These are phyloP conservation scores for Holothuria leucospilota DNA, from an alignment of 53 echinoderm and acorn worm species.

Conservation along the genomic window DNA sequence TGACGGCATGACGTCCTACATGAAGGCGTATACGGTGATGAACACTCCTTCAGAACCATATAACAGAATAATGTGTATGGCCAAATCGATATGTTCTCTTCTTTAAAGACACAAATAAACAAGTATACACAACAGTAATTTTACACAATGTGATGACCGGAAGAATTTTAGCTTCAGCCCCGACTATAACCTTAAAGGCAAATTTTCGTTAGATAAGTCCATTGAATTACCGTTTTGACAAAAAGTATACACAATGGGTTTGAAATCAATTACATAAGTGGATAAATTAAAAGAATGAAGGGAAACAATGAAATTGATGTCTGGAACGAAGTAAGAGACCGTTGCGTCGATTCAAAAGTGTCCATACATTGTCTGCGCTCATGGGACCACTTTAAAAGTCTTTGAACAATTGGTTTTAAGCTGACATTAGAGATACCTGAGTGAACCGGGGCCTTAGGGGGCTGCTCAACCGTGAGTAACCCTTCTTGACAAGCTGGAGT, in stretches of 20 bases:
- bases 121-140: background rate
- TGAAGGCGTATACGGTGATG: too few species aligned
- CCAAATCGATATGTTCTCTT: background rate
- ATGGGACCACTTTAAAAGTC: constrained; percentile 22
- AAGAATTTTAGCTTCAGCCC: background rate
- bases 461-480: constrained; percentile 32
- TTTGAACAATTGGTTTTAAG: constrained; percentile 33
- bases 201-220: constrained; percentile 15
- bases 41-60: too few species aligned
- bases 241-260: background rate
- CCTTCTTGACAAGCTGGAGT: constrained; percentile 10
- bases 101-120: constrained; percentile 10
- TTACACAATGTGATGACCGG: background rate
- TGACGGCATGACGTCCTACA: too few species aligned
- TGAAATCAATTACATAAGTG: constrained; percentile 31
- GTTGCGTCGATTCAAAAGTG: background rate
- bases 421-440: constrained; percentile 23
- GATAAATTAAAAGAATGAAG: background rate
- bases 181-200: background rate
- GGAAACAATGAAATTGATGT: constrained; percentile 14
- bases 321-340: background rate
- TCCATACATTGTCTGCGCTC: constrained; percentile 1
- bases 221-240: constrained; percentile 18
- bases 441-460: constrained; percentile 15
- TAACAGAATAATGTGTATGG: too few species aligned